Evolutionary conservation across 2,113 vertebrate species (phyloP), one percentile per base, ranked within the genome.

Genomic region (Oophaga pumilio): DNA sequence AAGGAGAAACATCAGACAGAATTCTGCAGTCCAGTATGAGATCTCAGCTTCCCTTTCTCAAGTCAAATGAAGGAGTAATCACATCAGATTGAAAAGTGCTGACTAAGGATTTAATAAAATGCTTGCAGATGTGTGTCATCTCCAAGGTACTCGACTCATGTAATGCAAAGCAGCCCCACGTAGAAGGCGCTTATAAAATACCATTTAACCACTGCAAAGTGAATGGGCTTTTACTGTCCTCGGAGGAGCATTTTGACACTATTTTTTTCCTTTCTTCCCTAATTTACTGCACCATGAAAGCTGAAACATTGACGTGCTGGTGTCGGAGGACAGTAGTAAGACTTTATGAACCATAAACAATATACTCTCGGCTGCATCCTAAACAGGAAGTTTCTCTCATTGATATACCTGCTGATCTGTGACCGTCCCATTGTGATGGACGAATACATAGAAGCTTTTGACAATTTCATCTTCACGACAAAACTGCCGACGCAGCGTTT

Each of bases 31-130:
- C 94, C 93, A 11, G 92, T 92, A 95, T 86, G 84, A 93, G 93
- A 95, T 95, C 95, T 95, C 92, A 78, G 91, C 95, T 95, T 95
- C 93, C 92, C 94, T 94, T 94, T 94, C 95, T 95, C 93, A 92
- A 95, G 95, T 95, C 96, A 96, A 95, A 96, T 95, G 96, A 95
- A 96, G 95, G 94, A 96, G 96, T 97, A 96, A 97, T 97, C 96
- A 95, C 96, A 97, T 97, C 96, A 96, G 94, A 94, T 93, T 88
- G 92, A 94, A 95, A 95, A 97, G 93, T 96, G 96, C 96, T 97
- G 96, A 97, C 92, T 97, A 95, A 97, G 95, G 95, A 93, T 94
- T 95, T 95, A 94, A 96, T 96, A 96, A 96, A 97, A 94, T 95
- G 96, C 95, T 95, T 95, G 96, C 96, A 96, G 96, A 96, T 96